These are phyloP conservation scores for Macaca fascicularis DNA, from an alignment of 2,113 vertebrate genomes.

Conservation along the genomic window T2T-MFA8v1.1 NC_088390.1:33613501-33614000, in stretches of 20 bases:
- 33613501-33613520: too few species aligned
- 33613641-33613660: neutral
- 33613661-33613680: neutral
- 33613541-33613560: too few species aligned
- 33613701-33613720: neutral
- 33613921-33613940: neutral
- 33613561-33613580: too few species aligned
- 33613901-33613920: neutral
- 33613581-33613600: too few species aligned
- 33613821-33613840: neutral
- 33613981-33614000: neutral
- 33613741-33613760: neutral
- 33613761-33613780: neutral
- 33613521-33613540: too few species aligned
- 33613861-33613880: neutral
- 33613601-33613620: too few species aligned
- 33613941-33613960: conserved; percentile 3
- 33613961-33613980: neutral
- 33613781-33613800: neutral
- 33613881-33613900: neutral
- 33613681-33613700: neutral
- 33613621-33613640: neutral
- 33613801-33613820: neutral
- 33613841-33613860: neutral
- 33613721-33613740: neutral